Evolutionary conservation across 2,888 invertebrate species (phyloP), one percentile per base, ranked within the genome.

Genomic region (Diploptera punctata): DNA sequence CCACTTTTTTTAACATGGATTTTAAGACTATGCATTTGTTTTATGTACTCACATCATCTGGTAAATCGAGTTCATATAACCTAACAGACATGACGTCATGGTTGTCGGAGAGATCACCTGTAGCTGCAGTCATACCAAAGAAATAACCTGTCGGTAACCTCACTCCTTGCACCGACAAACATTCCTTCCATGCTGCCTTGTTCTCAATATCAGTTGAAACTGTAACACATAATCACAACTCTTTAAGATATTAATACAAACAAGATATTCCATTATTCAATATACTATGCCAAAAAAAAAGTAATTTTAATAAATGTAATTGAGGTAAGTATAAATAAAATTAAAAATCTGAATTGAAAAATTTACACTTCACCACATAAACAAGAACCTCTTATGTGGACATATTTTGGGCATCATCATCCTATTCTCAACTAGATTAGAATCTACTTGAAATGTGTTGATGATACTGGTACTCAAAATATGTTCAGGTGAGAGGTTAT

Each of bases 31-130:
- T n/a, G n/a, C n/a, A n/a, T n/a, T n/a, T n/a, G n/a, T n/a, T n/a
- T n/a, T n/a, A n/a, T n/a, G n/a, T 52, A 65, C 73, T 73, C 44
- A 76, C 88, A 80, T 88, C 89, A 75, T 90, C 88, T 69, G 93
- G 88, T 69, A 91, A 83, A 80, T 98, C 97, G 72, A 99, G 86
- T 81, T 99, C 97, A 81, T 93, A 99, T 80, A 98, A 89, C 84
- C 96, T 94, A 74, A 99, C 88, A 1, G 96, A 92, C 75, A 96
- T 87, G 75, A 99, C 88, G 83, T 99, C 99, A 82, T 99, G 99
- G 83, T 94, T 97, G 86, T 99, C 99, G 74, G 94, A 92, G 57
- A 99, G 86, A 82, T 99, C 98, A 1, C 99, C 99, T 0, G 99
- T 99, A 0, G 97, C 97, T 0, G 99, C 97, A 0, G 97, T 92